Base-by-base conservation (phyloP, 2,888 invertebrate species). In the Brachynemurus nebulosus region DNA sequence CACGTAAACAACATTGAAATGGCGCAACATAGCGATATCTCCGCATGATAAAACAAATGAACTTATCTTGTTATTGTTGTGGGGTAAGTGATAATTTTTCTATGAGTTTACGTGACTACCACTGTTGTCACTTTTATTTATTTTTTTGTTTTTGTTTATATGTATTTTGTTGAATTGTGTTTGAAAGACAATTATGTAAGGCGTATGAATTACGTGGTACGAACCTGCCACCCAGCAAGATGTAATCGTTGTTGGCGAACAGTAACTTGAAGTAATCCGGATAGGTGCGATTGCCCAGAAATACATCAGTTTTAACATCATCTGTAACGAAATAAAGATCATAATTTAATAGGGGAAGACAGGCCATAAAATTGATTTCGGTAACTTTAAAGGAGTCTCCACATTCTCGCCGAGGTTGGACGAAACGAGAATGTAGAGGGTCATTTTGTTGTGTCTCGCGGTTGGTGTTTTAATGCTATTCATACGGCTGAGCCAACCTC, bases 181-280 rank as follows among this genome's bases (percentile, higher is more conserved):
- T n/a, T n/a, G 7, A 17, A 37, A 37, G n/a, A n/a, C n/a, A n/a
- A n/a, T n/a, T n/a, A 14, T 14, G 16, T 6, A 17, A 14, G 4
- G 9, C n/a, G 36, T 14, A 17, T 36, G 17, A 4, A 36, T 14
- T 14, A 17, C 9, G 19, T 42, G 14, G 35, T 44, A 59, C 69
- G 71, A 70, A 88, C 88, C 86, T 83, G 59, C 90, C 92, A 55
- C 93, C 93, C 56, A 93, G 78, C 59, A 93, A 74, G 58, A 93
- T 73, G 48, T 83, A 84, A 61, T 80, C 80, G 56, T 86, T 80
- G 66, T 91, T 85, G 65, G 81, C 80, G 66, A 86, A 83, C 65
- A 93, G 75, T 59, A 93, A 75, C 63, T 86, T 85, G 72, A 93
- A 93, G 67, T 88, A 82, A 65, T 92, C 86, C 56, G 78, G 74